Evolutionary conservation across 2,888 invertebrate species (phyloP).

Genomic region (Xestia c-nigrum): DNA sequence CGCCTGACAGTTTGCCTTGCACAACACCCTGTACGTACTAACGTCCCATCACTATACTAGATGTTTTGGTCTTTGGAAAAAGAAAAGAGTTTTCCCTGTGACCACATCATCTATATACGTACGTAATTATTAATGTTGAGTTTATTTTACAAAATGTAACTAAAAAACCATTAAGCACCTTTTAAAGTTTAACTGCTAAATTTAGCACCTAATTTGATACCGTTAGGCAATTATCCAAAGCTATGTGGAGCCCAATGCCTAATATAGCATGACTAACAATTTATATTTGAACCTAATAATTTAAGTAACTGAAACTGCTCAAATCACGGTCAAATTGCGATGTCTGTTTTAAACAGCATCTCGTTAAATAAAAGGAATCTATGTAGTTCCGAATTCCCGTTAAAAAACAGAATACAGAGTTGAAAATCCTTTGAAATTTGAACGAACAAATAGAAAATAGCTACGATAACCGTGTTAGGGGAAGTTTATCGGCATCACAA

Average conservation of each 20-base stretch:
- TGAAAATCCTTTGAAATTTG: conserved; percentile 17
- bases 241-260: conserved; percentile 1
- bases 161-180: background rate
- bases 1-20: conserved; percentile 49
- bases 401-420: background rate
- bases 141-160: background rate
- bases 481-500: conserved; percentile 77
- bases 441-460: conserved; percentile 46
- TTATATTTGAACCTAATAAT: background rate
- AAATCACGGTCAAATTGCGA: conserved; percentile 11
- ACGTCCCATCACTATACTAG: conserved; percentile 9
- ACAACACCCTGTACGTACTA: conserved; percentile 42
- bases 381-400: background rate
- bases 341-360: background rate
- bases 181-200: background rate
- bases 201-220: background rate
- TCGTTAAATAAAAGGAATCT: conserved; percentile 5
- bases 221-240: conserved; percentile 5
- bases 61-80: background rate
- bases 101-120: background rate
- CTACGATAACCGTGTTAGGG: conserved; percentile 77
- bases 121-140: background rate
- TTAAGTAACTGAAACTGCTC: conserved; percentile 9
- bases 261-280: conserved; percentile 2
- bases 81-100: background rate